Percentiles rank a stretch among this genome's conserved stretches.
These are phyloP conservation scores for Peromyscus aztecus DNA, from an alignment of 2,797 vertebrate genomes.

Conservation along the genomic window DNA sequence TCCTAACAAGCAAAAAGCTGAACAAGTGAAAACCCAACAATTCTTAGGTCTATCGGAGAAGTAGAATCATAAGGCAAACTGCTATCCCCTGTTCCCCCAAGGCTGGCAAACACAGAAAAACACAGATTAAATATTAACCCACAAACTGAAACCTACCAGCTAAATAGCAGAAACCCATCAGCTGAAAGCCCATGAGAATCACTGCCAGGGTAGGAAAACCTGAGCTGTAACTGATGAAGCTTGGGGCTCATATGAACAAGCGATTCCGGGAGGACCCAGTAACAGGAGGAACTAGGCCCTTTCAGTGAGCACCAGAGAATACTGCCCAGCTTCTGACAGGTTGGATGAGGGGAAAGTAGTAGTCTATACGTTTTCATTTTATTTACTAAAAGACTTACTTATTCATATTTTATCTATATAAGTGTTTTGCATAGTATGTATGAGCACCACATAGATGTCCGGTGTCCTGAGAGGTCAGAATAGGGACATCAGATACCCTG, in stretches of 20 bases:
- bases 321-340: neutral
- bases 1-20: conserved; percentile 10
- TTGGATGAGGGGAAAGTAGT: neutral
- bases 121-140: neutral
- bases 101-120: neutral
- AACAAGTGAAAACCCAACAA: neutral
- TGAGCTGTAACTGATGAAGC: neutral
- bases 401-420: neutral
- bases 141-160: neutral
- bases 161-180: neutral
- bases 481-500: neutral
- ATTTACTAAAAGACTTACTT: neutral
- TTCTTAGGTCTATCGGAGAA: neutral
- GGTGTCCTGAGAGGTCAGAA: neutral
- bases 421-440: neutral
- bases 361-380: neutral
- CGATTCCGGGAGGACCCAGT: neutral
- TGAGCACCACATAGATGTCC: neutral
- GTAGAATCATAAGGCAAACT: neutral
- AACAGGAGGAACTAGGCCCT: neutral
- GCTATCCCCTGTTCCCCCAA: neutral
- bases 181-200: neutral
- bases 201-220: neutral
- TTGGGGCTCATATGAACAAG: neutral
- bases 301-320: neutral